Evolutionary conservation across 2,797 vertebrate genomes (phyloP), one percentile per base, ranked within the genome.

Genomic region (Rhabdomys pumilio): DNA sequence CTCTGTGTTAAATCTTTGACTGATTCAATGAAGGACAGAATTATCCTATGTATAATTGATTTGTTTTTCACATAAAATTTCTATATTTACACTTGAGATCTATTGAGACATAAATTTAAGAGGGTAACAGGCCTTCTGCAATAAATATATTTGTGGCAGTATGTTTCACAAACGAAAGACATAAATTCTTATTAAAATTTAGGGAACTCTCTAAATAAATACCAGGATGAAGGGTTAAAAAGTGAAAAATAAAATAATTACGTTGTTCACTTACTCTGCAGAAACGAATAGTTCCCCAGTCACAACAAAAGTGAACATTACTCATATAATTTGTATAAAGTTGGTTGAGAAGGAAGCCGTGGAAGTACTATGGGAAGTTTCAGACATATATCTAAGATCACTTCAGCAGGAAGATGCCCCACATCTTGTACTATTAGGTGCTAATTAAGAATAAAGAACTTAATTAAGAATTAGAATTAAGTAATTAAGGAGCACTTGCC

Each of bases 131-230:
- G 44, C 53, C 77, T 94, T 90, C 69, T 95, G 38, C 1, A 72
- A 3, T 50, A 90, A 55, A 0, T 90, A 6, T 89, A 88, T 80
- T 61, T 13, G 22, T 82, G 31, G 59, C 77, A 73, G 19, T 34
- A 13, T 57, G 2, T 63, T 91, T 9, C 53, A 0, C 50, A 77
- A 95, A 26, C 38, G 94, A 47, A 95, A 90, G 38, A 7, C 29
- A 72, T 86, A 14, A 83, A 75, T 91, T 96, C 29, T 91, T 95
- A 80, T 63, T 75, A 86, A 93, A 94, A 59, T 80, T 86, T 91
- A 87, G 17, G 3, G 2, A 29, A 41, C 14, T 6, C 3, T 91
- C n/a, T 79, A 86, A 81, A 63, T 86, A 96, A 93, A 87, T 8
- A 19, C 85, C 24, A 87, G 34, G 41, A 73, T 91, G 73, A 94